Evolutionary conservation across 2,888 invertebrate species (phyloP).

Genomic region (Chalcis sispes): DNA sequence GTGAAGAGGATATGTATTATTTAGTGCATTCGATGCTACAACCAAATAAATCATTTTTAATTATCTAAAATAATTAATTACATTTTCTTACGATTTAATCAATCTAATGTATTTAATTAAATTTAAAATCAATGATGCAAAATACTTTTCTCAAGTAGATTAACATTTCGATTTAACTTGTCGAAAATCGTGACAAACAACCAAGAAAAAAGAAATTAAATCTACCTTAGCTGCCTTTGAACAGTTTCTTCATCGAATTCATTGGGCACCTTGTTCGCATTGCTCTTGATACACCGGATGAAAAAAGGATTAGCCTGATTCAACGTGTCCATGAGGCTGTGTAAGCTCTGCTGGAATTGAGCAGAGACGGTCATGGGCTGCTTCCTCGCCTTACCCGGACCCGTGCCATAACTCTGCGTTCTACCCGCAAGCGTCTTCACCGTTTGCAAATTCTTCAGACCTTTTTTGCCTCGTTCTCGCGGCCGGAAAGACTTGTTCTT

Average conservation of each 20-base stretch:
- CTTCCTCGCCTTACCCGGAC: constrained; percentile 83
- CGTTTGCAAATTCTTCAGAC: constrained; percentile 92
- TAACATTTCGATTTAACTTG: no score
- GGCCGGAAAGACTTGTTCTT: constrained; percentile 95
- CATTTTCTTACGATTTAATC: neutral
- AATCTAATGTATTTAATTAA: neutral
- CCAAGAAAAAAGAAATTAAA: neutral
- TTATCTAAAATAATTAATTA: neutral
- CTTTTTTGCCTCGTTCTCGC: constrained; percentile 90
- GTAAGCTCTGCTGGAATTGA: constrained; percentile 95
- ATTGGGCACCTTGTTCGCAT: constrained; percentile 94
- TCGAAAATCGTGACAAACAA: no score
- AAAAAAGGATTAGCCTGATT: constrained; percentile 93
- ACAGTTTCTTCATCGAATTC: constrained; percentile 96
- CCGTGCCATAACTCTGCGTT: constrained; percentile 78
- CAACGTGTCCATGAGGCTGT: constrained; percentile 94
- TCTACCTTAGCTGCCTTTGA: constrained; percentile 83
- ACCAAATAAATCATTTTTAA: no score
- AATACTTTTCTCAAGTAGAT: no score
- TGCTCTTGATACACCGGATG: constrained; percentile 96
- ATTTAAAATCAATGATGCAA: neutral
- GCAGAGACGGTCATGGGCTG: constrained; percentile 95
- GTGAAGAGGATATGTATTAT: no score
- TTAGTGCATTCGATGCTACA: no score
- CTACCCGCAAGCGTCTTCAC: constrained; percentile 93